Base-by-base conservation (phyloP, 1,140 invertebrate species). In the Spodoptera litura region DNA sequence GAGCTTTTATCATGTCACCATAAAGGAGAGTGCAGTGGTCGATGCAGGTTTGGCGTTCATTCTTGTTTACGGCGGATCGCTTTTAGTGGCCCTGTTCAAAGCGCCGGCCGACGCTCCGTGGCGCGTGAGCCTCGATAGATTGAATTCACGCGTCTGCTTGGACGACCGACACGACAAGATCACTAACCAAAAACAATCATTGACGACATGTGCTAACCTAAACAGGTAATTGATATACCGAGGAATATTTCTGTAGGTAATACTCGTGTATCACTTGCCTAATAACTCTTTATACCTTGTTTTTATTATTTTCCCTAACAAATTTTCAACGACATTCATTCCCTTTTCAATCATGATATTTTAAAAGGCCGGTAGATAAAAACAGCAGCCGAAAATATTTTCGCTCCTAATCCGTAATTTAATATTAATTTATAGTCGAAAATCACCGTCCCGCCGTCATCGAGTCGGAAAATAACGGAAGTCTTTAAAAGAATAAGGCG, bases 391-490 rank as follows among this genome's bases (percentile, higher is more conserved):
- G 59, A 82, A 85, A 85, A 83, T 83, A 58, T 86, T 85, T 85
- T 85, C 68, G 38, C 77, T 81, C 75, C 83, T 81, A 88, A 86
- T 85, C 83, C 87, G 82, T 89, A 91, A 92, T 93, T 90, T 88
- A 88, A 89, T 91, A 93, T 92, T 91, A 89, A 93, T 93, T 92
- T 94, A 84, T 90, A 89, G 83, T 87, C 86, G 85, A 86, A 92
- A 90, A 90, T 86, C 87, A 84, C 87, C 88, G 87, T 90, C 88
- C 91, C 89, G 89, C 86, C 84, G 87, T 86, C 89, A 93, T 90
- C 89, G 90, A 89, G 87, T 91, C 87, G 91, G 93, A 94, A 94
- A 94, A 94, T 94, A 91, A 91, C 91, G 93, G 92, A 93, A 91
- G 93, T 93, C 84, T 90, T 94, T 93, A 93, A 88, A 92, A 91